Evolutionary conservation across 2,113 vertebrate species (phyloP).

Genomic region (Tyto alba): DNA sequence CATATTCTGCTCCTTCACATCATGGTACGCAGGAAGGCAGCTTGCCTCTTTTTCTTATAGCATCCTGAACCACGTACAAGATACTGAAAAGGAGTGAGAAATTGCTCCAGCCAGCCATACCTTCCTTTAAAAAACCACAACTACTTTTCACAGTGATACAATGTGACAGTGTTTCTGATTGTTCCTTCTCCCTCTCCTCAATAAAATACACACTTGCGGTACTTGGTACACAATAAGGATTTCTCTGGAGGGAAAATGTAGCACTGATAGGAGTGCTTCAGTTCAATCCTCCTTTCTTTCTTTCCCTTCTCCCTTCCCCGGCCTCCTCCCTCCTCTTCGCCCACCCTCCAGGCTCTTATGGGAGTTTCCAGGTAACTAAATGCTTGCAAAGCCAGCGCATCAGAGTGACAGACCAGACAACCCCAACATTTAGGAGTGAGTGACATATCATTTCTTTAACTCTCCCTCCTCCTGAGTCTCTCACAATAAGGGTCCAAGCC

Average conservation of each 20-base stretch:
- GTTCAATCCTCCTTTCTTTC: conserved; percentile 33
- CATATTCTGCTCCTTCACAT: not conserved
- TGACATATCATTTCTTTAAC: conserved; percentile 42
- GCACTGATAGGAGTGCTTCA: not conserved
- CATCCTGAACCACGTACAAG: not conserved
- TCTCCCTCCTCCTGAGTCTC: not conserved
- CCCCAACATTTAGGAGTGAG: not conserved
- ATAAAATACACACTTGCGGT: not conserved
- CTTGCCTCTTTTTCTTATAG: not conserved
- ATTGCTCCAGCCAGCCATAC: not conserved
- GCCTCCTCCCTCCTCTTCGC: not conserved
- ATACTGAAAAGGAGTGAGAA: not conserved
- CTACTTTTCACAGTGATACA: not conserved
- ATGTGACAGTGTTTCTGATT: conserved; percentile 29
- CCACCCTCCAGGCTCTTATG: not conserved
- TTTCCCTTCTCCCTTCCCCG: not conserved
- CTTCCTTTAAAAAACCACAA: not conserved
- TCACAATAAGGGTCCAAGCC: not conserved
- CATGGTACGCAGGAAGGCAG: accelerated
- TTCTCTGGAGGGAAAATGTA: conserved; percentile 36
- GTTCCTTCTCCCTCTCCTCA: not conserved
- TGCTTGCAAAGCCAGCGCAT: conserved; percentile 30
- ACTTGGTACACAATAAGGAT: not conserved
- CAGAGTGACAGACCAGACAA: conserved; percentile 11
- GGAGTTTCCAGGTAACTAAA: conserved; percentile 39